Base-by-base conservation (phyloP, 2,888 invertebrate genomes). In the Leucozona laternaria region DNA sequence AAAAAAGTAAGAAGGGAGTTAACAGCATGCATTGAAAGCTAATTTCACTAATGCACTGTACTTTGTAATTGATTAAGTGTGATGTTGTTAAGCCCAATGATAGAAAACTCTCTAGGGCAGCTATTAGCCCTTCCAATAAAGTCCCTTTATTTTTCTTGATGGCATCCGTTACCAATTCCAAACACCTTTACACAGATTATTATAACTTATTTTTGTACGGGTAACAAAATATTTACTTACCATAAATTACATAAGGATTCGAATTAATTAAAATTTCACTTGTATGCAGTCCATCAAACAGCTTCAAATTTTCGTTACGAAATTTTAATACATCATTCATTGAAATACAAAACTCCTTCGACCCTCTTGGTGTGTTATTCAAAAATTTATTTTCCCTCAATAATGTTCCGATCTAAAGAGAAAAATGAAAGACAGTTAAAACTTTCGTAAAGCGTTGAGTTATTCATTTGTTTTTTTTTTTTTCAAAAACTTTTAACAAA, bases 251-350 rank as follows among this genome's bases (percentile, higher is more conserved):
- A n/a, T 4, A 25, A 13, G 4, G 13, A 37, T 40, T 40, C 8
- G 37, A 50, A 0, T 57, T n/a, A 2, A 28, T 34, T 31, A 17
- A 57, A 17, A 3, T 31, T 34, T 31, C 55, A 11, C n/a, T 31
- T 55, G 10, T 2, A 22, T 6, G 5, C 22, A 22, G 4, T 22
- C 2, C 20, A 31, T 58, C 62, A 20, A 43, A n/a, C 11, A 15
- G 10, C 7, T 43, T 25, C 1, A 62, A 15, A 4, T 43, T 62
- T 40, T 28, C 43, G 13, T 89, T 43, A 10, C 11, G 8, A 62
- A 62, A 62, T 2, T 62, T 25, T 11, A 43, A 28, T 2, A 43
- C 34, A 6, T 8, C 25, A 25, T 62, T 25, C 25, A 40, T 62
- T 25, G 25, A n/a, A 43, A 62, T 43, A 40, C 62, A 62, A 25